Percentiles rank a stretch among this genome's conserved stretches.
Evolutionary conservation across 2,797 vertebrate species (phyloP).

Genomic region (Semotilus atromaculatus): DNA sequence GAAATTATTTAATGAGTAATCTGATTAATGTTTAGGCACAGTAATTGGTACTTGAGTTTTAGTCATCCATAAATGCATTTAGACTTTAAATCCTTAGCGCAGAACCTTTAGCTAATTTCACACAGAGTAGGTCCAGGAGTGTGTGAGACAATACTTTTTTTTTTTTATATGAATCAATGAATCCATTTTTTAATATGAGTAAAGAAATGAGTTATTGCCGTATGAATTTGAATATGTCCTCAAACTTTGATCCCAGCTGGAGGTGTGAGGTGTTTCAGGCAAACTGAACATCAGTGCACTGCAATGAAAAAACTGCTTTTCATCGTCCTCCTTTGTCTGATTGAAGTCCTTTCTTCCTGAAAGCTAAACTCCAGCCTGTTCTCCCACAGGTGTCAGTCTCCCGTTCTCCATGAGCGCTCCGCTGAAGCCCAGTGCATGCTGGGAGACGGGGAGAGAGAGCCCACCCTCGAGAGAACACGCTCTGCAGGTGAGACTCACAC

Average conservation of each 20-base stretch:
- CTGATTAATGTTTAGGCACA: not conserved
- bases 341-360: not conserved
- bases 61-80: not conserved
- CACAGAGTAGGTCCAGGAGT: not conserved
- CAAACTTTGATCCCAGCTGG: not conserved
- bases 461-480: slow-evolving; percentile 84
- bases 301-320: not conserved
- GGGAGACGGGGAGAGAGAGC: slow-evolving; percentile 86
- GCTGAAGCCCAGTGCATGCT: slow-evolving; percentile 75
- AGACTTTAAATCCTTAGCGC: not conserved
- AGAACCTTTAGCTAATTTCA: not conserved
- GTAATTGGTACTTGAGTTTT: not conserved
- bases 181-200: not conserved
- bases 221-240: not conserved
- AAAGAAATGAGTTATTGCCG: not conserved
- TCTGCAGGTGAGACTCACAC: slow-evolving; percentile 74
- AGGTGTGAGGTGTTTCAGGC: not conserved
- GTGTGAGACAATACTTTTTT: not conserved
- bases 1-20: not conserved
- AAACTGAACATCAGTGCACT: not conserved
- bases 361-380: not conserved
- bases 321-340: not conserved
- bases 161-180: not conserved
- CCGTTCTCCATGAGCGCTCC: slow-evolving; percentile 85
- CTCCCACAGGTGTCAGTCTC: slow-evolving; percentile 87